Base-by-base conservation (phyloP, 2,888 invertebrate species). In the Harmothoe impar region DNA sequence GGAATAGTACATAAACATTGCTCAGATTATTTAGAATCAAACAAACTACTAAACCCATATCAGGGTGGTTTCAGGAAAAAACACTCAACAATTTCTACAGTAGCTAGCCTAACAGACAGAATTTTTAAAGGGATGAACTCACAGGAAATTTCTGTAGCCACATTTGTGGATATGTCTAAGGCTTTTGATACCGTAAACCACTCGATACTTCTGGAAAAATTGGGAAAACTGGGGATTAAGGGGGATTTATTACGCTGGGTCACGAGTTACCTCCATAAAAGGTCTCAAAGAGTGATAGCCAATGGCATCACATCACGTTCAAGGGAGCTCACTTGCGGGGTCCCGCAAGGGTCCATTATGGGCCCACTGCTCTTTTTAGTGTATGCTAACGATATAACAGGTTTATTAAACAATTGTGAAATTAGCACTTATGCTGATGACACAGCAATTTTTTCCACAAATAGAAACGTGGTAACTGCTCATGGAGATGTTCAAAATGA, bases 51-150 rank as follows among this genome's bases (percentile, higher is more conserved):
- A 0, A 29, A n/a, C 7, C 0, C 0, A 72, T 15, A 1, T 29
- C 72, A 72, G 29, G 72, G 72, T 72, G 72, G 72, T 0, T 72
- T 72, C 29, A 72, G 72, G 25, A n/a, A n/a, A n/a, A 72, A 29
- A 15, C 72, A 72, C 17, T 72, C 72, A 29, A 72, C 72, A 1
- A 29, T 29, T 1, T 15, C 12, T 29, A 29, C 72, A 29, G 25
- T 15, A 5, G 72, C 72, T 29, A 72, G 25, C 5, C 25, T 72
- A 1, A 29, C 31, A 1, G 29, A 72, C 72, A 72, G 15, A 3
- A 29, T 72, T 29, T 72, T n/a, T 29, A 0, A 25, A 29, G 72
- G n/a, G 0, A 72, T 72, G 31, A 72, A 72, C 17, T 3, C 5
- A 0, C 20, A 72, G 17, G 3, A 29, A 1, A 5, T 12, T 15